phyloP scores from a whole-genome alignment of 2,797 vertebrate species.

The Neosalanx taihuensis region DNA sequence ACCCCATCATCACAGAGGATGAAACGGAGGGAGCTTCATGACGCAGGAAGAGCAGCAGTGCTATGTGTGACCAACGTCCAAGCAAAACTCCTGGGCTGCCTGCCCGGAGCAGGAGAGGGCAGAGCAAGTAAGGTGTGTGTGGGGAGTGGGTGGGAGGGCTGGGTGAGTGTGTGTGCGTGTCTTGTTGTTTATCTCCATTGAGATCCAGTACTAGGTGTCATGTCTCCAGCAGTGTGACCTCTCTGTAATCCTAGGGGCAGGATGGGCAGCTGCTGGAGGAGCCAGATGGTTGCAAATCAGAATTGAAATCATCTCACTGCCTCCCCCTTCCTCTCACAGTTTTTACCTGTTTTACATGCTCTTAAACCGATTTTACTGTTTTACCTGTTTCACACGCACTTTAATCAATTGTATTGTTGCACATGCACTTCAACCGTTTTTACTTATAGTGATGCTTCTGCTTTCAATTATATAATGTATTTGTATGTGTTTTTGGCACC shows the following conservation, averaged over 20 bases:
- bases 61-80: neutral
- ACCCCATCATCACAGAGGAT: neutral
- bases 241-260: constrained; percentile 58
- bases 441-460: too few relatives aligned
- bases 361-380: too few relatives aligned
- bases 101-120: neutral
- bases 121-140: neutral
- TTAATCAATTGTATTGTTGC: too few relatives aligned
- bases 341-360: too few relatives aligned
- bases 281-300: constrained; percentile 70
- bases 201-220: constrained; percentile 50
- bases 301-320: constrained; percentile 56
- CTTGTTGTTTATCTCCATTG: neutral
- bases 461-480: too few relatives aligned
- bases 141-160: neutral
- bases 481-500: too few relatives aligned
- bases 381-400: too few relatives aligned
- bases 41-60: neutral
- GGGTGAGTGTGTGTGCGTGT: neutral
- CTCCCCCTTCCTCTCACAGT: neutral
- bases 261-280: constrained; percentile 53
- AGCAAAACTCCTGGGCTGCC: neutral
- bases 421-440: too few relatives aligned
- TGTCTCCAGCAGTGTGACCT: constrained; percentile 53
- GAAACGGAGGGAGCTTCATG: neutral